These are phyloP conservation scores for Rhincodon typus DNA, from an alignment of 2,797 vertebrate genomes.

Conservation along the genomic window DNA sequence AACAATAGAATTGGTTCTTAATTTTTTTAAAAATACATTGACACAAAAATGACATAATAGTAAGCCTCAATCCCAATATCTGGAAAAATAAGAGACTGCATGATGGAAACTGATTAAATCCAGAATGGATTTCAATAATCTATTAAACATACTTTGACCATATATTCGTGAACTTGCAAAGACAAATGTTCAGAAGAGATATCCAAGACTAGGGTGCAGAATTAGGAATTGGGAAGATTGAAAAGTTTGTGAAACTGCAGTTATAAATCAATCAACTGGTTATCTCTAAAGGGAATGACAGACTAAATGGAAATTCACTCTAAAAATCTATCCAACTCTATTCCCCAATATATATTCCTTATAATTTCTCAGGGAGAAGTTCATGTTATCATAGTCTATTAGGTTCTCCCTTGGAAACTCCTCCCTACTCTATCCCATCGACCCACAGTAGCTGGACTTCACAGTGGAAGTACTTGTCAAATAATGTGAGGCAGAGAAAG, in stretches of 20 bases:
- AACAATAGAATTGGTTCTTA: background rate
- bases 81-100: background rate
- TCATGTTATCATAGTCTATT: background rate
- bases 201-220: background rate
- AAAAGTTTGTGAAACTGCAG: background rate
- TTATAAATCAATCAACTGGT: background rate
- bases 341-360: background rate
- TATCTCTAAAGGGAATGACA: background rate
- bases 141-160: background rate
- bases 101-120: background rate
- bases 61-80: background rate
- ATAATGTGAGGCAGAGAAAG: background rate
- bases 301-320: background rate
- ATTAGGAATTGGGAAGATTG: background rate
- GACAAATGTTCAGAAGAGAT: background rate
- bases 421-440: background rate
- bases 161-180: background rate
- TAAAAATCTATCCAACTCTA: background rate
- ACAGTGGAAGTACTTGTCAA: background rate
- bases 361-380: background rate
- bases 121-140: background rate
- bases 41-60: background rate
- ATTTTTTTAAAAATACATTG: background rate
- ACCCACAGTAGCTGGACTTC: background rate
- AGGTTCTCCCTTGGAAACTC: background rate